Evolutionary conservation across 1,140 invertebrate species (phyloP).

Genomic region (Solen grandis): DNA sequence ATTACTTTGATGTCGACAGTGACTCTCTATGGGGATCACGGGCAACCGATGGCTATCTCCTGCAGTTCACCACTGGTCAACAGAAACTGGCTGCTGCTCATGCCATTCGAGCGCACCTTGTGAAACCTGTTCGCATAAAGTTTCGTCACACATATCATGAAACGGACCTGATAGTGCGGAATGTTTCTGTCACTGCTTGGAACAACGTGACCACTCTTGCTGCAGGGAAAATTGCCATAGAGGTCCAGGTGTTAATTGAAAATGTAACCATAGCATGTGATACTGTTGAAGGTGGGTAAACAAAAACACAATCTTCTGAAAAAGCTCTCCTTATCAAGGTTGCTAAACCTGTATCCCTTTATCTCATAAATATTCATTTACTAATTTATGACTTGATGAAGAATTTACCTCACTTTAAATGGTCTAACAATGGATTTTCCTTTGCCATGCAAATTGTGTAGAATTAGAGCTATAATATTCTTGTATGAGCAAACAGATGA

Average conservation of each 20-base stretch:
- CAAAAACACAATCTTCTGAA: too few relatives aligned
- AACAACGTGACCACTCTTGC: constrained; percentile 50
- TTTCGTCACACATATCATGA: constrained; percentile 51
- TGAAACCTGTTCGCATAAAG: constrained; percentile 30
- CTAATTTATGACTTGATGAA: too few relatives aligned
- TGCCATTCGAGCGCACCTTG: constrained; percentile 47
- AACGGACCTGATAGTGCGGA: background rate
- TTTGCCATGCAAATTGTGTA: too few relatives aligned
- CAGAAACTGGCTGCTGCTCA: constrained; percentile 42
- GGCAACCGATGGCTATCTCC: constrained; percentile 28
- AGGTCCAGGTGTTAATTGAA: constrained; percentile 13
- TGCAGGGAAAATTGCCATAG: background rate
- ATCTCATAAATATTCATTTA: too few relatives aligned
- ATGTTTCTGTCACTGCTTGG: constrained; percentile 29
- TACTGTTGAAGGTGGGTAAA: constrained; percentile 9
- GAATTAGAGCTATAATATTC: too few relatives aligned
- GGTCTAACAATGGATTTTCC: too few relatives aligned
- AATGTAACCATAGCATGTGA: constrained; percentile 16
- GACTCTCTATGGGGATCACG: constrained; percentile 30
- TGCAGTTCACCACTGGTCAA: constrained; percentile 1
- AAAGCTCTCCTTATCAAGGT: too few relatives aligned
- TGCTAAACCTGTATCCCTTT: too few relatives aligned
- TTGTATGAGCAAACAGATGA: too few relatives aligned
- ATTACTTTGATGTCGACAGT: constrained; percentile 45
- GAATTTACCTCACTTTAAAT: too few relatives aligned